These are phyloP conservation scores for Seriola rivoliana DNA, from an alignment of 2,113 vertebrate genomes.

Conservation along the genomic window DNA sequence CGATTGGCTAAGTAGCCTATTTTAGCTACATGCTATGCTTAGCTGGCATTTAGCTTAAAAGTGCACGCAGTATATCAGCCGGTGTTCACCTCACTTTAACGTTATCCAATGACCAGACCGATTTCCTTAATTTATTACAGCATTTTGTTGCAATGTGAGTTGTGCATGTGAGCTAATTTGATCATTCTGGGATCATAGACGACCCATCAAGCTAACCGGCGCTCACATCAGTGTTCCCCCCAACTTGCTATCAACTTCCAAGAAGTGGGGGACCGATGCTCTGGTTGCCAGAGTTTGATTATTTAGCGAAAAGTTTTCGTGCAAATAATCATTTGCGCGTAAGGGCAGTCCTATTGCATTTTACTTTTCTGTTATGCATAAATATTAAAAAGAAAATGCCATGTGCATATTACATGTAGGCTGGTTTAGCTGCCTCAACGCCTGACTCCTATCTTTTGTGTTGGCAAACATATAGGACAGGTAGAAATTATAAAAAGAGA, in stretches of 20 bases:
- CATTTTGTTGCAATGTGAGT: neutral
- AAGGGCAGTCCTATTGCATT: neutral
- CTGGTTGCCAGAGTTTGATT: neutral
- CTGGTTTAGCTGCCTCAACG: too few relatives aligned
- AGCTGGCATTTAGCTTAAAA: conserved; percentile 42
- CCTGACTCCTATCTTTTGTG: accelerated
- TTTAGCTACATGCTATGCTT: conserved; percentile 30
- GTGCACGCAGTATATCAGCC: neutral
- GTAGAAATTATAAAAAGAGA: neutral
- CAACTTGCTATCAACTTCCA: conserved; percentile 56
- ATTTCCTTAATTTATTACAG: neutral
- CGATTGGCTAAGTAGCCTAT: conserved; percentile 17
- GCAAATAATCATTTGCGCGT: neutral
- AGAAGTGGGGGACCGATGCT: conserved; percentile 1
- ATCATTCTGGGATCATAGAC: neutral
- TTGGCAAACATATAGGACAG: neutral
- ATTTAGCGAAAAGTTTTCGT: neutral
- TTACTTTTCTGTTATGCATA: neutral
- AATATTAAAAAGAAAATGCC: neutral
- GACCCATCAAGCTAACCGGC: conserved; percentile 5
- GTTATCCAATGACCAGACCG: too few relatives aligned
- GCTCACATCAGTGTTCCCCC: neutral
- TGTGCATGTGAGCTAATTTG: neutral
- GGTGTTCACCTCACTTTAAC: neutral
- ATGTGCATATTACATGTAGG: neutral